phyloP scores from a whole-genome alignment of 2,113 vertebrate genomes.

The Phainopepla nitens region DNA sequence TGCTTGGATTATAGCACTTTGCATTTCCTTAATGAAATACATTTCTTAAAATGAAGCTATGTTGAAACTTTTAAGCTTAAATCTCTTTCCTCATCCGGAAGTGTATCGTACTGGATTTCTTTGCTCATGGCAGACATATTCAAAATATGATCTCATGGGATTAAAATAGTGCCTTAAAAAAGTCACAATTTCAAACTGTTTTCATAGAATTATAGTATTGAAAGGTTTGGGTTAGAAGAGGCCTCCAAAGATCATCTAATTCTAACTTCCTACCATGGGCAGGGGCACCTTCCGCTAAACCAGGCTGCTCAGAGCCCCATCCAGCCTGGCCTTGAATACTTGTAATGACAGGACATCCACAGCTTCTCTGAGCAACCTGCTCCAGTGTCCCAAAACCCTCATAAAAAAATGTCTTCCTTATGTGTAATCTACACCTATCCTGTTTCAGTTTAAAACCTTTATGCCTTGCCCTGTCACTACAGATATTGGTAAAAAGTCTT shows the following conservation, averaged over 20 bases:
- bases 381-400: neutral
- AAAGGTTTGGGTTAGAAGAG: neutral
- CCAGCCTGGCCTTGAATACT: neutral
- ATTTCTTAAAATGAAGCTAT: neutral
- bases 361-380: neutral
- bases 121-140: neutral
- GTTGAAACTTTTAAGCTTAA: neutral
- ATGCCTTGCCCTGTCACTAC: neutral
- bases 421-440: neutral
- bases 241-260: neutral
- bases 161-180: neutral
- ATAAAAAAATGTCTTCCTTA: neutral
- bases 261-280: accelerated
- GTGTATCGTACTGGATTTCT: neutral
- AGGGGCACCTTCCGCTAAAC: neutral
- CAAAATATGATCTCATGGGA: neutral
- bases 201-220: neutral
- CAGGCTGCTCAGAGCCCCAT: neutral
- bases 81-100: neutral
- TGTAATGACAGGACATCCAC: neutral
- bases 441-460: neutral
- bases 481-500: neutral
- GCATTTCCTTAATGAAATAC: neutral
- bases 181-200: neutral
- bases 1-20: neutral